A percentile compares a stretch with the other conserved stretches of the same genome.
Evolutionary conservation across 2,113 vertebrate genomes (phyloP).

Genomic region (Tauraco erythrolophus): DNA sequence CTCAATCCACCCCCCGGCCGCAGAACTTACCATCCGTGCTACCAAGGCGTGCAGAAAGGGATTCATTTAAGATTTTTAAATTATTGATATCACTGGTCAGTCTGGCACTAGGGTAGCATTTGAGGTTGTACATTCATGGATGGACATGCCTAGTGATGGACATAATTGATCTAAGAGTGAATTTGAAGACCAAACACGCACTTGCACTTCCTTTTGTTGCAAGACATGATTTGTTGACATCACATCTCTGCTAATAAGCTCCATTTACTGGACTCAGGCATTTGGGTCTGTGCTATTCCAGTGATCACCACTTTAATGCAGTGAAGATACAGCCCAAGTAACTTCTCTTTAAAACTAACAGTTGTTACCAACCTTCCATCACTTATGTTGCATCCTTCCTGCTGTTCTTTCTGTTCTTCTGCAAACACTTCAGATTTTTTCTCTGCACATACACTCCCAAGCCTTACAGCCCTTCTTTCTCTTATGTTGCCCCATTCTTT

Average conservation of each 20-base stretch:
- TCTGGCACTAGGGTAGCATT: rapidly evolving
- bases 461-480: background rate
- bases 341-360: background rate
- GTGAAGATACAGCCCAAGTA: background rate
- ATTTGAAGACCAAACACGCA: background rate
- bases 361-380: background rate
- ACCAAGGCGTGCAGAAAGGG: too few species aligned
- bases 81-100: background rate
- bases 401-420: background rate
- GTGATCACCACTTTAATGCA: background rate
- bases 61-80: background rate
- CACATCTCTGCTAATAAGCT: background rate
- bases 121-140: rapidly evolving
- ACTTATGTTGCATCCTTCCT: background rate
- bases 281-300: background rate
- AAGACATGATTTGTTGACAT: background rate
- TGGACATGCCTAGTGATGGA: background rate
- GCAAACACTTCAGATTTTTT: background rate
- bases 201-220: background rate
- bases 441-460: background rate
- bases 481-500: background rate
- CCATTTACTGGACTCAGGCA: background rate
- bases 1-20: too few species aligned
- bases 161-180: background rate
- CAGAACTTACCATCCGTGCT: too few species aligned